Percentiles rank a stretch among this genome's conserved stretches.
Evolutionary conservation across 2,797 vertebrate genomes (phyloP).

Genomic region (Tragelaphus eurycerus): DNA sequence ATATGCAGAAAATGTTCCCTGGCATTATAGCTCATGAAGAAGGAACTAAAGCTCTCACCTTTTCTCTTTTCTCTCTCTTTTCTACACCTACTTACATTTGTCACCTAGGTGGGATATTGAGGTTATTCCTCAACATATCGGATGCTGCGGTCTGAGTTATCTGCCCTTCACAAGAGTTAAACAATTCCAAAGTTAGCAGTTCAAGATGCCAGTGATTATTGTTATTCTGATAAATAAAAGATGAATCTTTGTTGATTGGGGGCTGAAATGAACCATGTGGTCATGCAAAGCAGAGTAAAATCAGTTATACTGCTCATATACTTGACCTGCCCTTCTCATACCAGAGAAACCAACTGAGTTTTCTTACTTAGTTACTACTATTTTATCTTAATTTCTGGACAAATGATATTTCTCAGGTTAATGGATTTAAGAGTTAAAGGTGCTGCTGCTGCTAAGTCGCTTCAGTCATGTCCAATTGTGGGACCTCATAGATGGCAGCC

Average conservation of each 20-base stretch:
- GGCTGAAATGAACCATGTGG: background rate
- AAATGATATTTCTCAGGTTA: background rate
- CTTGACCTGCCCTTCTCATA: background rate
- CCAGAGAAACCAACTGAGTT: background rate
- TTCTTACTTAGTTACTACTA: background rate
- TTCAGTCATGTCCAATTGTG: too few relatives aligned
- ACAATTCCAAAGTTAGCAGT: background rate
- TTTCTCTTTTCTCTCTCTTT: background rate
- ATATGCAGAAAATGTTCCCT: background rate
- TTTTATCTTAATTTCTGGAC: background rate
- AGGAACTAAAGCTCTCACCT: background rate
- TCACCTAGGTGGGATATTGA: background rate
- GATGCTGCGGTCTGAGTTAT: background rate
- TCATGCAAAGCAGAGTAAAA: background rate
- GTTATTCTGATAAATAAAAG: background rate
- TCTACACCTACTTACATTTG: background rate
- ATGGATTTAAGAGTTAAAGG: background rate
- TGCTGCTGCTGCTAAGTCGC: background rate
- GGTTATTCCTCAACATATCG: background rate
- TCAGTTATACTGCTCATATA: background rate
- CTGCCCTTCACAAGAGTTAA: background rate
- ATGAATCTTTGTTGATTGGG: background rate
- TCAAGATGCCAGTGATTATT: background rate
- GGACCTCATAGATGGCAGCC: too few relatives aligned
- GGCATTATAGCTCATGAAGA: background rate